These are phyloP conservation scores for Aphodius granarius DNA, from an alignment of 2,888 invertebrate species.

Conservation along the genomic window DNA sequence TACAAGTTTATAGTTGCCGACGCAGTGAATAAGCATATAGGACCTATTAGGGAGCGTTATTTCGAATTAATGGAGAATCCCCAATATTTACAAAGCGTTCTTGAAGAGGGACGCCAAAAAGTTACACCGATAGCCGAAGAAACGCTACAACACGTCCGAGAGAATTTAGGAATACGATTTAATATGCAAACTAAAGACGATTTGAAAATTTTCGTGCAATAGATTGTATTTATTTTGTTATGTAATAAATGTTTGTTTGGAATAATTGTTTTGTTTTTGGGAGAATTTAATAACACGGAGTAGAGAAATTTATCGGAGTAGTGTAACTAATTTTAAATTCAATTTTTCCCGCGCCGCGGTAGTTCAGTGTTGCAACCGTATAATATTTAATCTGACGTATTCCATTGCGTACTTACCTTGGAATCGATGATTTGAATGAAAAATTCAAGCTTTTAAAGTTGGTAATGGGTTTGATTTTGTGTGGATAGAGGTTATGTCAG, in stretches of 20 bases:
- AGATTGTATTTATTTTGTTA: not conserved
- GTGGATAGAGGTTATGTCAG: not conserved
- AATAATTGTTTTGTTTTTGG: not conserved
- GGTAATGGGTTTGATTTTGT: not conserved
- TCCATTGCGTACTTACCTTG: too few relatives aligned
- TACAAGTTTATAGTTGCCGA: constrained; percentile 77
- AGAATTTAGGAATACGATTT: constrained; percentile 55
- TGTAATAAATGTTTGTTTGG: not conserved
- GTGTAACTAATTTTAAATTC: too few relatives aligned
- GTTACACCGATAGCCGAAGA: constrained; percentile 59
- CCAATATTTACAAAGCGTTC: constrained; percentile 63
- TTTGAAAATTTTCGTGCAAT: not conserved
- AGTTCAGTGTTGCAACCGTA: too few relatives aligned
- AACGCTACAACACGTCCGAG: constrained; percentile 62
- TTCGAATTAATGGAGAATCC: constrained; percentile 61
- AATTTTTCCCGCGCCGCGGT: too few relatives aligned
- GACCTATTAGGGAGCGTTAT: constrained; percentile 69
- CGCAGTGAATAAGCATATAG: constrained; percentile 67
- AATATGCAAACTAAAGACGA: constrained; percentile 5
- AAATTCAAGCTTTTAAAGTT: not conserved
- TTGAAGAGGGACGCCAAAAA: constrained; percentile 61
- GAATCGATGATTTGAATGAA: too few relatives aligned
- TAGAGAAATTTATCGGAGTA: too few relatives aligned
- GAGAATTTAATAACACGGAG: not conserved
- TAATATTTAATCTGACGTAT: too few relatives aligned